phyloP scores from a whole-genome alignment of 2,888 invertebrate species.

The Nezara viridula region DNA sequence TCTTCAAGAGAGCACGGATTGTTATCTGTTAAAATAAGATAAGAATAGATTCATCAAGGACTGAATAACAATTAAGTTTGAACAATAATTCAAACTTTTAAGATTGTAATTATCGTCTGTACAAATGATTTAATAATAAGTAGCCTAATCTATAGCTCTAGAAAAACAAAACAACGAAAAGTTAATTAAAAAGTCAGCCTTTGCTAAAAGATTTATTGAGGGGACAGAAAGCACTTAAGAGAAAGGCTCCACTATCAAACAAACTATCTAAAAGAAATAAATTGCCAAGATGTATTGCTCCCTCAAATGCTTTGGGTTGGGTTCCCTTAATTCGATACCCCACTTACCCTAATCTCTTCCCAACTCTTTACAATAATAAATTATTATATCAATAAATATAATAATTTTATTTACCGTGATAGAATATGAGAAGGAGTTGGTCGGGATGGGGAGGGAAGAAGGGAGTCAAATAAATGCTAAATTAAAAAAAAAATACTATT shows the following conservation, averaged over 20 bases:
- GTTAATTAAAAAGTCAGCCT: background rate
- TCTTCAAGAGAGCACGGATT: too few relatives aligned
- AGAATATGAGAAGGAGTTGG: too few relatives aligned
- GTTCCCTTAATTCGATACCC: background rate
- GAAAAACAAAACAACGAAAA: background rate
- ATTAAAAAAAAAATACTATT: too few relatives aligned
- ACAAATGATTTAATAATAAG: background rate
- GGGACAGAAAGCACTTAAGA: slow-evolving; percentile 1
- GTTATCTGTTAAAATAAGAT: too few relatives aligned
- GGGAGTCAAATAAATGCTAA: too few relatives aligned
- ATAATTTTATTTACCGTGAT: too few relatives aligned
- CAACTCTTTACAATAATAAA: background rate
- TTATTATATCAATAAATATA: too few relatives aligned
- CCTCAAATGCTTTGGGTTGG: background rate
- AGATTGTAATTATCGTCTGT: background rate
- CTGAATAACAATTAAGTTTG: too few relatives aligned
- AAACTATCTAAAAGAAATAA: slow-evolving; percentile 35
- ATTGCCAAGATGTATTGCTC: background rate
- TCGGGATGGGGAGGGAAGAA: too few relatives aligned
- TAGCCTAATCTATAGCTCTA: background rate
- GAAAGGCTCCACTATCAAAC: background rate
- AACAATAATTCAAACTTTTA: too few relatives aligned
- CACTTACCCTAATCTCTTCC: background rate
- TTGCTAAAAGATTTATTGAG: background rate
- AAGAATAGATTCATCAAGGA: too few relatives aligned